Evolutionary conservation across 1,140 invertebrate genomes (phyloP).

Genomic region (Stegodyphus mimosarum): DNA sequence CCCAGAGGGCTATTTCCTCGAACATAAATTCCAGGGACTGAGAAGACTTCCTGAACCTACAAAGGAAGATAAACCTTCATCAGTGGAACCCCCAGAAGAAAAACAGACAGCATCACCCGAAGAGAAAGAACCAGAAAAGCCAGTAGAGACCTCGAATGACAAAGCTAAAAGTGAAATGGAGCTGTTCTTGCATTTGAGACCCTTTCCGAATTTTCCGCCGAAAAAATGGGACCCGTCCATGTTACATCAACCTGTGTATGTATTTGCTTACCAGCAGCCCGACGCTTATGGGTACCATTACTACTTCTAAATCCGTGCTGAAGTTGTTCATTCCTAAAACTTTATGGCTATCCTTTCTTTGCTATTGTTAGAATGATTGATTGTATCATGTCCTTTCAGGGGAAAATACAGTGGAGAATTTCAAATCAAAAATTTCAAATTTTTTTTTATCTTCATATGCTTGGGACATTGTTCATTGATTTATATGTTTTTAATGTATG

Average conservation of each 20-base stretch:
- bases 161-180: neutral
- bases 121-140: constrained; percentile 6
- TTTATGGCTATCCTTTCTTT: constrained; percentile 30
- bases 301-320: constrained; percentile 34
- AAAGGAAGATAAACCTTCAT: constrained; percentile 16
- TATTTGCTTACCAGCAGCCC: constrained; percentile 54
- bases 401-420: too few relatives aligned
- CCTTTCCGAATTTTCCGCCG: constrained; percentile 37
- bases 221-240: constrained; percentile 29
- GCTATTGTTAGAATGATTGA: constrained; percentile 24
- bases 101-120: neutral
- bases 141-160: neutral
- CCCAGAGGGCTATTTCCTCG: constrained; percentile 32
- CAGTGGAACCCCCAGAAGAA: neutral
- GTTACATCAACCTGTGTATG: constrained; percentile 55
- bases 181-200: constrained; percentile 17
- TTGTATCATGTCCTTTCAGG: neutral
- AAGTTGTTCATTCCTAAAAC: constrained; percentile 18
- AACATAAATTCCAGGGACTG: constrained; percentile 29
- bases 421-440: too few relatives aligned
- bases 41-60: constrained; percentile 50
- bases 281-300: constrained; percentile 57
- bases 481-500: too few relatives aligned
- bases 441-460: too few relatives aligned
- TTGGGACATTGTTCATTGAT: too few relatives aligned